Evolutionary conservation across 2,113 vertebrate genomes (phyloP), one percentile per base, ranked within the genome.

Genomic region (Grus americana): DNA sequence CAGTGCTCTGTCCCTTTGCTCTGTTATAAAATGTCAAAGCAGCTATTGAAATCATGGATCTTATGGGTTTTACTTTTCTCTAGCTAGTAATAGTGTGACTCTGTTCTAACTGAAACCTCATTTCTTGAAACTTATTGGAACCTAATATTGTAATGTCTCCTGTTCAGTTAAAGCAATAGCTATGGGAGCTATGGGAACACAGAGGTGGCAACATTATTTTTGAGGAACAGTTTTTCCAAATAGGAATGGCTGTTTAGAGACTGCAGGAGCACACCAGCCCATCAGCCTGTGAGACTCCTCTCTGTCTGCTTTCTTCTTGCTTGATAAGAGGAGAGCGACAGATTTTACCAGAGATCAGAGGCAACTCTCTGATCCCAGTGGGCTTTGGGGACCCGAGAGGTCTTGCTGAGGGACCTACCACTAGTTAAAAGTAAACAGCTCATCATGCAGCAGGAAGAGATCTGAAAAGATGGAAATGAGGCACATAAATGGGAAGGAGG

Each of bases 271-370:
- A 57, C 46, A 92, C 15, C 27, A 90, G 44, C 72, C 30, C 42
- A 79, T 34, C 59, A 74, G 72, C 44, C 73, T 22, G 3, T 22
- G 61, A 84, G 86, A 90, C 49, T 91, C 30, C 46, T 61, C 10
- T 20, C 70, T 92, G 47, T 15, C 52, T 94, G 22, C 52, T 92
- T 90, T 95, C 38, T 94, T 90, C 90, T 80, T 84, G 36, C 34
- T 78, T 89, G 79, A 84, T 84, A 74, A 92, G 68, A 94, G 68
- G 23, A 94, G 30, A 90, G 57, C 1, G 11, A 83, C 55, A 80
- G 68, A 84, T 92, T 95, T 95, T 86, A 65, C 52, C 49, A 71
- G 52, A 89, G 95, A 93, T 96, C 88, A 90, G 76, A 93, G n/a
- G 44, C n/a, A 93, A 75, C 40, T 75, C 24, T 36, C 44, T 90